These are phyloP conservation scores for Ammodytes marinus DNA, from an alignment of 2,113 vertebrate species.

Conservation along the genomic window DNA sequence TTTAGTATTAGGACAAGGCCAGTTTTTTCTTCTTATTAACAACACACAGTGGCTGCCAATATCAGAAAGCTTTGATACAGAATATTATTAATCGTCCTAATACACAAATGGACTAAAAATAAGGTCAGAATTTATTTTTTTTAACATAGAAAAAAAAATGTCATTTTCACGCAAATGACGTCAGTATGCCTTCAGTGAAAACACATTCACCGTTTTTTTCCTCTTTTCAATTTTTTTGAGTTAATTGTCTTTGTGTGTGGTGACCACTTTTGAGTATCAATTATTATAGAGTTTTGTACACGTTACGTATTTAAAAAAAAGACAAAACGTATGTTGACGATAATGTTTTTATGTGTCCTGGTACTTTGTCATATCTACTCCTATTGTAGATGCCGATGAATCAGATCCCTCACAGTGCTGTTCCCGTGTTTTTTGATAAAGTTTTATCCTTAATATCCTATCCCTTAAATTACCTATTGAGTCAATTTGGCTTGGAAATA, in stretches of 20 bases:
- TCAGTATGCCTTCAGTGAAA: slow-evolving; percentile 20
- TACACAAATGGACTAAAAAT: not conserved
- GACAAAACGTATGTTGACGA: slow-evolving; percentile 76
- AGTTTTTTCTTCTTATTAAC: slow-evolving; percentile 46
- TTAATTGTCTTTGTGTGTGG: slow-evolving; percentile 68
- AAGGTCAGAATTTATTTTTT: slow-evolving; percentile 8
- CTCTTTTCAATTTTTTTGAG: slow-evolving; percentile 36
- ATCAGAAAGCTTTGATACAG: slow-evolving; percentile 18
- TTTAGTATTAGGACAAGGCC: slow-evolving; percentile 50
- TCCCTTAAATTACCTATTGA: slow-evolving; percentile 60
- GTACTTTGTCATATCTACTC: slow-evolving; percentile 89
- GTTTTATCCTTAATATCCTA: slow-evolving; percentile 65
- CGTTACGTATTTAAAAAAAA: slow-evolving; percentile 82
- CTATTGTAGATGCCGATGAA: slow-evolving; percentile 72
- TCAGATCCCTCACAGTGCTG: slow-evolving; percentile 75
- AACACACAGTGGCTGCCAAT: slow-evolving; percentile 8
- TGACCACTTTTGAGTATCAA: slow-evolving; percentile 76
- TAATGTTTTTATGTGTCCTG: slow-evolving; percentile 88
- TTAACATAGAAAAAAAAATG: not conserved
- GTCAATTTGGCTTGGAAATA: slow-evolving; percentile 80
- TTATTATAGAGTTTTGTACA: slow-evolving; percentile 72
- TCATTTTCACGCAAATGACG: slow-evolving; percentile 26
- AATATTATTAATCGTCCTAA: not conserved
- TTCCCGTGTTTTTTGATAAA: slow-evolving; percentile 63
- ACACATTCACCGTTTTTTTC: not conserved